A percentile compares a stretch with the other conserved stretches of the same genome.
phyloP scores from a whole-genome alignment of 64 coral and sea anemone genomes.

The Actinia equina region DNA sequence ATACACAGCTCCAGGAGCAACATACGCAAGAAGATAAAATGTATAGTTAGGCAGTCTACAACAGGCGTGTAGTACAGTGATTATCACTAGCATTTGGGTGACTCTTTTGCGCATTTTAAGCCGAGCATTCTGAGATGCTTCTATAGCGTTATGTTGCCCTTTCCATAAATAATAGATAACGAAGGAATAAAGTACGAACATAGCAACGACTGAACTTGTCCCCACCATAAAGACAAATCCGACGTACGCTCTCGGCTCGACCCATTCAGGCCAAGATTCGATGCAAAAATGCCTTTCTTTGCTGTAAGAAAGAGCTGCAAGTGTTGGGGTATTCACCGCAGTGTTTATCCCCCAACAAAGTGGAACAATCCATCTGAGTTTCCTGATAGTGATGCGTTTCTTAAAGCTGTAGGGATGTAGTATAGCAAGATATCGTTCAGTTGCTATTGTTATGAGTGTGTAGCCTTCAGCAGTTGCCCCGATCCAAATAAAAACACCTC shows the following conservation, averaged over 20 bases:
- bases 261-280: conserved; percentile 41
- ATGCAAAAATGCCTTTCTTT: conserved; percentile 35
- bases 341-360: conserved; percentile 40
- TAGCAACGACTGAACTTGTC: conserved; percentile 36
- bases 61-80: conserved; percentile 39
- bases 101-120: conserved; percentile 34
- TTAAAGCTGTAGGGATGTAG: background rate
- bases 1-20: conserved; percentile 17
- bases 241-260: conserved; percentile 47
- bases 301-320: conserved; percentile 32
- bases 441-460: conserved; percentile 48
- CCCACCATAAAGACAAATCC: conserved; percentile 35
- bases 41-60: conserved; percentile 56
- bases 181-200: conserved; percentile 47
- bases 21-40: conserved; percentile 38
- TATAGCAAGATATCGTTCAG: conserved; percentile 42
- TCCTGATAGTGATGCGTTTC: background rate
- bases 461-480: conserved; percentile 40
- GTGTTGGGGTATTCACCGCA: conserved; percentile 30
- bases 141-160: conserved; percentile 14
- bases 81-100: conserved; percentile 34
- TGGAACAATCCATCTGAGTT: conserved; percentile 22
- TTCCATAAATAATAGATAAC: conserved; percentile 50
- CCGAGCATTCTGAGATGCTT: conserved; percentile 45
- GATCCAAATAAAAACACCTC: conserved; percentile 46